These are phyloP conservation scores for Clarias magur DNA, from an alignment of 2,113 vertebrate species.

Conservation along the genomic window DNA sequence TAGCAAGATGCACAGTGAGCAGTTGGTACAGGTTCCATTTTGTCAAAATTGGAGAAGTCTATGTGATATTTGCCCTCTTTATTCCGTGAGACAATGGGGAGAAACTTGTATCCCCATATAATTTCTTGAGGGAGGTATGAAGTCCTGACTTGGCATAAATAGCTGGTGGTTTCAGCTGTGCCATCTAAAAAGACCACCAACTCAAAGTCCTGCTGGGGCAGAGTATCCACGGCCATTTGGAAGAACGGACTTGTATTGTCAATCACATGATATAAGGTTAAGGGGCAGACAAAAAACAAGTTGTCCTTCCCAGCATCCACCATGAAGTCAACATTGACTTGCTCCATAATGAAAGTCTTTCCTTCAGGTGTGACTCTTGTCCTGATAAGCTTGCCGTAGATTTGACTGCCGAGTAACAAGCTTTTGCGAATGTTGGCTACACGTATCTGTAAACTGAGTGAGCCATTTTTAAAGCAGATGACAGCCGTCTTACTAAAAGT, in stretches of 20 bases:
- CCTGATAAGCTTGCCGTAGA: constrained; percentile 91
- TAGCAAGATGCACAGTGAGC: constrained; percentile 89
- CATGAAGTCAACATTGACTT: constrained; percentile 88
- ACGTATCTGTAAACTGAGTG: constrained; percentile 87
- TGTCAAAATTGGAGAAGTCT: constrained; percentile 96
- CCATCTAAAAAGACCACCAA: constrained; percentile 95
- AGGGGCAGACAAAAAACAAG: constrained; percentile 93
- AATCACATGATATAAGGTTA: constrained; percentile 91
- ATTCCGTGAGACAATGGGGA: constrained; percentile 91
- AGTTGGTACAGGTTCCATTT: constrained; percentile 85
- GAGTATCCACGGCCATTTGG: constrained; percentile 88
- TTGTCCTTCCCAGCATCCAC: constrained; percentile 93
- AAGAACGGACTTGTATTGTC: constrained; percentile 92
- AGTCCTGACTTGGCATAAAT: constrained; percentile 90
- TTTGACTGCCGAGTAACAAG: constrained; percentile 89
- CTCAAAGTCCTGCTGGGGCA: constrained; percentile 90
- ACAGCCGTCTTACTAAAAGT: constrained; percentile 90
- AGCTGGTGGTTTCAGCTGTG: constrained; percentile 92
- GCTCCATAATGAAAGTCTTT: constrained; percentile 93
- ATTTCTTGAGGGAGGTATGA: constrained; percentile 93
- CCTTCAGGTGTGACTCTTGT: constrained; percentile 88
- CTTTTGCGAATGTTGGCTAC: constrained; percentile 95
- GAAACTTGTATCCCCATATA: constrained; percentile 93
- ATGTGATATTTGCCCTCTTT: constrained; percentile 94
- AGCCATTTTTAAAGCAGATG: constrained; percentile 85